phyloP scores from a whole-genome alignment of 2,113 vertebrate species.

The Rhinopomastus cyanomelas region DNA sequence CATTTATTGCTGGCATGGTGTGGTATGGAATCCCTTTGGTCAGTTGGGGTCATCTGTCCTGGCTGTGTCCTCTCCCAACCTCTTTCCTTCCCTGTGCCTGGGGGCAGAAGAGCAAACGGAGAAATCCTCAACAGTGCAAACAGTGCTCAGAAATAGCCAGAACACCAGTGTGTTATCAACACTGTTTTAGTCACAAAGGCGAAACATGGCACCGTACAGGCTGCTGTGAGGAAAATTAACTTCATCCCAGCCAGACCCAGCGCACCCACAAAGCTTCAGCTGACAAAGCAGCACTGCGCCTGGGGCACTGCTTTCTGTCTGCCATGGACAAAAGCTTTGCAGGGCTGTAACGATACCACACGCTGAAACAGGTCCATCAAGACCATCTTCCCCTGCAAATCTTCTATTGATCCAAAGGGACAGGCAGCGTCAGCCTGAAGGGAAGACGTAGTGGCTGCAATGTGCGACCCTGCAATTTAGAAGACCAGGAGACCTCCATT shows the following conservation, averaged over 20 bases:
- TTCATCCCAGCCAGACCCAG: not conserved
- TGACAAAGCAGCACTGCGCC: not conserved
- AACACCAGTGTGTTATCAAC: not conserved
- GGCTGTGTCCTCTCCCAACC: not conserved
- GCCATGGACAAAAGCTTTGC: not conserved
- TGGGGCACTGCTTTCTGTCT: not conserved
- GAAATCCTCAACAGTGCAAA: not conserved
- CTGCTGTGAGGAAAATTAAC: not conserved
- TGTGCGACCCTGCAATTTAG: not conserved
- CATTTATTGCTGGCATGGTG: not conserved
- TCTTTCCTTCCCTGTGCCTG: not conserved
- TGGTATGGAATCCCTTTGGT: not conserved
- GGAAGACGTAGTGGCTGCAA: not conserved
- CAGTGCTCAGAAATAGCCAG: not conserved
- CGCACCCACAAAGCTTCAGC: not conserved
- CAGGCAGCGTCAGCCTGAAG: not conserved
- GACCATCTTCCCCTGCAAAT: not conserved
- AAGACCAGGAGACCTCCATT: not conserved
- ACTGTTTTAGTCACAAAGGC: not conserved
- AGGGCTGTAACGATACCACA: not conserved
- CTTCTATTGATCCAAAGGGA: not conserved
- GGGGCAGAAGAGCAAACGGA: not conserved
- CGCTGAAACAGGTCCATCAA: not conserved
- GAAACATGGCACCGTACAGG: fast-evolving
- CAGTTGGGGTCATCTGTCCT: not conserved